Base-by-base conservation (phyloP, 2,113 vertebrate genomes). In the Pholis gunnellus region DNA sequence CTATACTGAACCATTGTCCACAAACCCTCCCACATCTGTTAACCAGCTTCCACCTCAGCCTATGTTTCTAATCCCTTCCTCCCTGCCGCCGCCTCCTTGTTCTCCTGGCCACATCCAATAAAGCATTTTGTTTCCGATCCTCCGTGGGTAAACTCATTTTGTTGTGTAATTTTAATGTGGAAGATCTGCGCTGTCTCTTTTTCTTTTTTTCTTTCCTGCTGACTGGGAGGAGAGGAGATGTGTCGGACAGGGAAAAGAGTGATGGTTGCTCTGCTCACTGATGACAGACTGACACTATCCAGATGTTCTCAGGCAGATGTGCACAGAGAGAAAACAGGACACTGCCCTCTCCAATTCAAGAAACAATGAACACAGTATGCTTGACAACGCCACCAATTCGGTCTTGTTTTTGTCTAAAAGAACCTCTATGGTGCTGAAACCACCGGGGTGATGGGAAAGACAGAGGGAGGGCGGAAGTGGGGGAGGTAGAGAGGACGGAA, bases 241-340 rank as follows among this genome's bases (percentile, higher is more conserved):
- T 90, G 87, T 88, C 85, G 74, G 72, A 59, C 52, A 69, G 77
- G 78, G 84, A 74, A 66, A 89, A 92, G 92, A 95, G 34, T 93
- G 88, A 94, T 92, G 82, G 87, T 75, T 63, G 46, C 79, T 82
- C 82, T 87, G 82, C 83, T 85, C 52, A 66, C 65, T 85, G 90
- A 78, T 82, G 91, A 94, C 85, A 89, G 78, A 72, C 84, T 90
- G 92, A 95, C 86, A 86, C 69, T 84, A 75, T 93, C 92, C 95
- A 96, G 94, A 95, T 95, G 94, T 93, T 88, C 76, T 52, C 57
- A 65, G 77, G 91, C 93, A 96, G 93, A 95, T 94, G 93, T 93
- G 89, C 89, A 83, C 75, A 29, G 81, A 89, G 75, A 84, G 73
- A 94, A 87, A 90, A 91, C 86, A 88, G 78, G 80, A 85, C 70